A percentile compares a stretch with the other conserved stretches of the same genome.
These are phyloP conservation scores for Pseudococcus viburni DNA, from an alignment of 2,888 invertebrate species.

Conservation along the genomic window DNA sequence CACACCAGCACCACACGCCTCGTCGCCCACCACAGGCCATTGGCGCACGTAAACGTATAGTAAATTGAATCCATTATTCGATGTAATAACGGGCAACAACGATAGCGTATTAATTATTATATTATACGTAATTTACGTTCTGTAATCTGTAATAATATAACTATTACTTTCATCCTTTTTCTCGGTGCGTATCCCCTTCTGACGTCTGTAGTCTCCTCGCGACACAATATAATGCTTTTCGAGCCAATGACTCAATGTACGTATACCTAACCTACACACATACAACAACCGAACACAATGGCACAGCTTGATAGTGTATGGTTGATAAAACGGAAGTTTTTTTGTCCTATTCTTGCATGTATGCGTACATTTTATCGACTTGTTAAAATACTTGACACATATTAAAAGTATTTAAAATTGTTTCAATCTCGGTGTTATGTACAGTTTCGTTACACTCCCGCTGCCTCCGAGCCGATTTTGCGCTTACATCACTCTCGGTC, in stretches of 20 bases:
- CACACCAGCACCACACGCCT: background rate
- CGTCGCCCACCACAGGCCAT: background rate
- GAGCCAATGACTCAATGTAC: conserved; percentile 11
- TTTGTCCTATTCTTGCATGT: background rate
- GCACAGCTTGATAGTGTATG: background rate
- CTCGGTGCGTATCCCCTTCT: background rate
- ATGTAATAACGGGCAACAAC: background rate
- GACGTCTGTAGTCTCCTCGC: background rate
- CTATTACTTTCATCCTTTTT: conserved; percentile 26
- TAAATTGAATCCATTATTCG: conserved; percentile 20
- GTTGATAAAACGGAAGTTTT: conserved; percentile 2
- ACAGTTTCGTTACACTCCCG: too few species aligned
- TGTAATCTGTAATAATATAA: background rate
- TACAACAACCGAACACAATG: background rate
- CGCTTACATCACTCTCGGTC: background rate
- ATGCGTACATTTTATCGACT: background rate
- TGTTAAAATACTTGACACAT: conserved; percentile 16
- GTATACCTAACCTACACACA: too few species aligned
- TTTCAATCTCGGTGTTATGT: background rate
- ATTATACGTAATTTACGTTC: background rate
- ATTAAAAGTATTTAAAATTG: background rate
- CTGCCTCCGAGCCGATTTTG: background rate
- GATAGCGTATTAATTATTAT: background rate
- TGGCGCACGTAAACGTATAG: background rate
- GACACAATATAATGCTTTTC: background rate